Percentiles rank a stretch among this genome's conserved stretches.
Evolutionary conservation across 1,140 invertebrate species (phyloP).

Genomic region (Heterodera schachtii): DNA sequence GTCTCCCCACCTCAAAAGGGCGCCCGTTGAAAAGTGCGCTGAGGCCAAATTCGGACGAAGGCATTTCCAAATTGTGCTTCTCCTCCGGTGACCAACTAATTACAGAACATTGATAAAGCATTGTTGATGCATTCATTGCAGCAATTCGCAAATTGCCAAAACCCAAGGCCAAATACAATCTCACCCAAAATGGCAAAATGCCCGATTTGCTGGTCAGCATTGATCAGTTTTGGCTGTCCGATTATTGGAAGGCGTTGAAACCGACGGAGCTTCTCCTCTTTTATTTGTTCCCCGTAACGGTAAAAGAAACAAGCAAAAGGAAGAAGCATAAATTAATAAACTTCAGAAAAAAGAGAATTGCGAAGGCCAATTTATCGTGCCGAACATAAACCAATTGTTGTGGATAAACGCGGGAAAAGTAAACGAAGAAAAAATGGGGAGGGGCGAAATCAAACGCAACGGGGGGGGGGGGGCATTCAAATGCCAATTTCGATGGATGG

Average conservation of each 20-base stretch:
- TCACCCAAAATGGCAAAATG: neutral
- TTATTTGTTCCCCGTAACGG: conserved; percentile 40
- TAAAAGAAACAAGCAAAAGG: conserved; percentile 4
- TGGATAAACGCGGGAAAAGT: conserved; percentile 27
- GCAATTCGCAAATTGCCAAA: conserved; percentile 35
- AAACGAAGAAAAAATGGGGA: neutral
- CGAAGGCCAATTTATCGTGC: conserved; percentile 9
- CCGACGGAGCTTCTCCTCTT: conserved; percentile 39
- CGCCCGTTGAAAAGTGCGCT: neutral
- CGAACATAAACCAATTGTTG: conserved; percentile 1
- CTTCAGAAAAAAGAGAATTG: conserved; percentile 2
- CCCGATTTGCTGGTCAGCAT: conserved; percentile 44
- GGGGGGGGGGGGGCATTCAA: no score
- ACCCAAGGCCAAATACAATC: conserved; percentile 36
- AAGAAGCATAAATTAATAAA: neutral
- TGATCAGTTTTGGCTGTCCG: conserved; percentile 41
- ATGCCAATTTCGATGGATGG: no score
- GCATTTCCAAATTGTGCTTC: neutral
- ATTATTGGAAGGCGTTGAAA: conserved; percentile 39
- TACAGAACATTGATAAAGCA: neutral
- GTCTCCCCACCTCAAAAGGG: neutral
- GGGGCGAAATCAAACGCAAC: neutral
- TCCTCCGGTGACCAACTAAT: neutral
- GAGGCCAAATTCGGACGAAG: neutral
- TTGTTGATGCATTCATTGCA: neutral